Base-by-base conservation (phyloP, 2,888 invertebrate genomes). In the Selenia dentaria region DNA sequence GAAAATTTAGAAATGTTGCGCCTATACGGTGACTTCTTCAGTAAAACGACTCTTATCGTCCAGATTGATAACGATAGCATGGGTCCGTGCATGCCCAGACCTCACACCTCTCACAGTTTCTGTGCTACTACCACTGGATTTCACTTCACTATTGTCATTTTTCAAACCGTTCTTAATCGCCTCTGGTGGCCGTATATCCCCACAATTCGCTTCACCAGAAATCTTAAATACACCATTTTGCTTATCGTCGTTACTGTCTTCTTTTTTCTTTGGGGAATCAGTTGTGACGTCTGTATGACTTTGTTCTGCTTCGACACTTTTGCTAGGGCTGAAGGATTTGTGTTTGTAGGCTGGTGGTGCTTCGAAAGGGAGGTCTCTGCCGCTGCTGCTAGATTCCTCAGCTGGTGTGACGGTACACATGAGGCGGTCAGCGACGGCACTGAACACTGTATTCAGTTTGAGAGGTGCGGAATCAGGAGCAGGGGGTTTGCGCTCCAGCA, bases 41-140 rank as follows among this genome's bases (percentile, higher is more conserved):
- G 95, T 95, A 79, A 95, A 95, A 64, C 95, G 92, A 77, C 94
- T 95, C 70, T 95, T 95, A 80, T 95, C 95, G 71, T 95, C 95
- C 64, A 95, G 84, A 79, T 95, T 95, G 58, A 96, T 94, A 61
- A 95, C 94, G 67, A 95, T 95, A n/a, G 94, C 94, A 66, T 94
- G 95, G 51, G 94, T 94, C 67, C 93, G 91, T 8, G 94, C 94
- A 64, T 94, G 95, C 0, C 94, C 94, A 5, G 94, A 94, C 28
- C 84, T 69, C 0, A 89, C 83, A 43, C 83, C 85, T 51, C 70
- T 75, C 6, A 84, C 72, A 13, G 85, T 81, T 40, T 84, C 89
- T 14, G 80, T 71, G 62, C 83, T 83, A 46, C 81, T 75, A 0
- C 82, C 82, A 63, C 83, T 85, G 10, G 82, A 78, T 51, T 76